A percentile compares a stretch with the other conserved stretches of the same genome.
These are phyloP conservation scores for Coccyzus lansbergi DNA, from an alignment of 2,797 vertebrate genomes.

Conservation along the genomic window DNA sequence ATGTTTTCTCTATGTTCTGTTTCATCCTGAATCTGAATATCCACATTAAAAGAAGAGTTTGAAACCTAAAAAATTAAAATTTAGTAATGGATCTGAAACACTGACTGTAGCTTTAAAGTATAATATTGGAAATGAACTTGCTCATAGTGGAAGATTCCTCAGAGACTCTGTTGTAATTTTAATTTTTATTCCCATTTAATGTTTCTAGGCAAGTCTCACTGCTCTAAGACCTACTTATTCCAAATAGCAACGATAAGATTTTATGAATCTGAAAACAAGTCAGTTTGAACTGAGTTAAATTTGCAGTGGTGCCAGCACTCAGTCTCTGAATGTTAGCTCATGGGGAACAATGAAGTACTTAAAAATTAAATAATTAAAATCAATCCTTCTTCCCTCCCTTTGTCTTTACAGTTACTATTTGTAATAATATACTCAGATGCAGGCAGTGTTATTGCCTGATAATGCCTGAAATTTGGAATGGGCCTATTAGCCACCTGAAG, in stretches of 20 bases:
- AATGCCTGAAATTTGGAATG: constrained; percentile 70
- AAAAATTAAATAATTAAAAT: constrained; percentile 68
- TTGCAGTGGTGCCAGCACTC: background rate
- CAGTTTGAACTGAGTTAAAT: background rate
- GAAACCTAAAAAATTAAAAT: background rate
- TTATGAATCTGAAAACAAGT: constrained; percentile 8
- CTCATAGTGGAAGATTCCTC: background rate
- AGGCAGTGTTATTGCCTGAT: constrained; percentile 65
- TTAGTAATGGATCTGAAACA: background rate
- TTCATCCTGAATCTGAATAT: background rate
- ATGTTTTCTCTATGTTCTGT: background rate
- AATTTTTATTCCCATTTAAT: background rate
- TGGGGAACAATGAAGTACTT: constrained; percentile 12
- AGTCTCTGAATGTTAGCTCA: constrained; percentile 10
- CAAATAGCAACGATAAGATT: background rate
- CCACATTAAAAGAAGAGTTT: background rate
- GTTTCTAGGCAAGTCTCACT: background rate
- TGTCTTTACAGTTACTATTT: constrained; percentile 67
- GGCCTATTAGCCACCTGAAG: constrained; percentile 68
- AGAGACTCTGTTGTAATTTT: background rate
- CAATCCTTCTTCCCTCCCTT: background rate
- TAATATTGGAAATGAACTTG: background rate
- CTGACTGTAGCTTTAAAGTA: background rate
- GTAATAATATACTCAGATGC: constrained; percentile 53
- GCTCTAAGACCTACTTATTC: background rate